Base-by-base conservation (phyloP, 92 coral and sea anemone genomes). In the Pocillopora meandrina region DNA sequence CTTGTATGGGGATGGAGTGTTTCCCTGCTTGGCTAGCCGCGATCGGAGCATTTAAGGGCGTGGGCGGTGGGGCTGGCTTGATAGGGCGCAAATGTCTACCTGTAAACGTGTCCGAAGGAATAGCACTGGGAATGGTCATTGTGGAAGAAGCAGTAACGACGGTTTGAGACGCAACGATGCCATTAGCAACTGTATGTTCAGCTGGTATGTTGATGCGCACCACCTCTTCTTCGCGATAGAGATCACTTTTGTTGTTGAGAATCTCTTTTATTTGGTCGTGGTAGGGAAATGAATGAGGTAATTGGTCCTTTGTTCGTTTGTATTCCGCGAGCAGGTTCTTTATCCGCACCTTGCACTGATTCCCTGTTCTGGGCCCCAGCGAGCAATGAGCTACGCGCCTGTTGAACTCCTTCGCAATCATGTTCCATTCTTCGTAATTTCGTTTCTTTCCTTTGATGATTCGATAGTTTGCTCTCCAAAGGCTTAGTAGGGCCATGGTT, bases 321-420 rank as follows among this genome's bases (percentile, higher is more conserved):
- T 94, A 94, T 42, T 94, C 98, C 12, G 98, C 93, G 12, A 89
- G 82, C 33, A 94, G 89, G 76, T 94, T 94, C 80, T 94, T 94
- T 60, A 94, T 85, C 4, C 98, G 90, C 56, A 94, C 91, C 72
- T 94, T 94, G 58, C 98, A 94, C 95, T 94, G 98, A 42, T 92
- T 85, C 19, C 98, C 98, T 0, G 93, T 94, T 31, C 98, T 72
- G 34, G 98, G 98, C 1, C 98, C 98, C 1, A 94, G 90, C 8
- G 90, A 91, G 59, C 88, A 79, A 34, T 84, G 80, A 14, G 93
- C 95, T 19, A 87, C 76, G 12, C 95, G 90, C 59, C 90, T 86
- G 84, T 94, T 92, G 65, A 94, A 90, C 72, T 94, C 98, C 31
- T 75, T 84, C 0, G 98, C 93, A 52, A 94, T 94, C 76, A 84